Evolutionary conservation across 2,113 vertebrate species (phyloP), one percentile per base, ranked within the genome.

Genomic region (Seriola dumerili): DNA sequence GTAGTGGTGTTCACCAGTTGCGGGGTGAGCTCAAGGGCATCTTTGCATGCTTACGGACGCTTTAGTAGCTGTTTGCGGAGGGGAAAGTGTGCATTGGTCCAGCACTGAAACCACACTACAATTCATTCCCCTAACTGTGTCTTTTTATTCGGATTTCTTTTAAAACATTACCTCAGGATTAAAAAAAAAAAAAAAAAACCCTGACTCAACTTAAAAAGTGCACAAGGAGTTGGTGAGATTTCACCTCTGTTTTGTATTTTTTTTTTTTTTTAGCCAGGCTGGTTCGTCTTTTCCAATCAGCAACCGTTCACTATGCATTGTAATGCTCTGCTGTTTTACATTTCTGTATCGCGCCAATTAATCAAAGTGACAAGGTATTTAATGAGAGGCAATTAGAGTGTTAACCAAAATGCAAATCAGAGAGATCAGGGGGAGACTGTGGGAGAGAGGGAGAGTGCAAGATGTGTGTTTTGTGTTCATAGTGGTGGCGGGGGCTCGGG

Each of bases 371-470:
- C 94, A 94, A 90, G 90, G 85, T 92, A 91, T 90, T 92, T 93
- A 93, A 94, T 93, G 91, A 91, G 93, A 92, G 90, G 87, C 94
- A 94, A 94, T 94, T 94, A 94, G 89, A 88, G 86, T 90, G 91
- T 92, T 94, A 94, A 91, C 90, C 80, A 87, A 94, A 92, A 94
- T 94, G 93, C 91, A 93, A 94, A 94, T 94, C 85, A 90, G 89
- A 83, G 40, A 8, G 40, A 42, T 42, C 40, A 1, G 13, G 44
- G 29, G 75, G 76, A 62, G 80, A 76, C 80, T 48, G 77, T 0
- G 8, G 34, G 59, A 68, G 42, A 64, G 8, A 29, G 40, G 8
- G 16, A 55, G 46, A 36, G 71, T 46, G 23, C 32, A 72, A 36
- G 72, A 52, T 58, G 76, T 69, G 85, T 44, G 78, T 73, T 78